phyloP scores from a whole-genome alignment of 1,140 invertebrate species.

The Musca vetustissima region DNA sequence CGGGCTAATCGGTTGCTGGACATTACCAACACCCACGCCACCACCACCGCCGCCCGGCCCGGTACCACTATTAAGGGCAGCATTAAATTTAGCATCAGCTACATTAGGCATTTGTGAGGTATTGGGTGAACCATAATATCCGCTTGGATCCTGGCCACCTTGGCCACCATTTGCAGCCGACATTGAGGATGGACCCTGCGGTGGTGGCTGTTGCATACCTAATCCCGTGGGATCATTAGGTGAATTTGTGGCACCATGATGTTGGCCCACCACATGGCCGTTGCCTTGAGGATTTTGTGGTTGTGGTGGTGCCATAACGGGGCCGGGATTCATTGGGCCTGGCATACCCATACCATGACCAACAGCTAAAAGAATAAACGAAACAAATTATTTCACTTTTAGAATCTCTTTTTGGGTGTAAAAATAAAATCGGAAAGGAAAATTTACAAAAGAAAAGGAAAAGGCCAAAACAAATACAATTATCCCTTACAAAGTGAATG shows the following conservation, averaged over 20 bases:
- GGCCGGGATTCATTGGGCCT: slow-evolving; percentile 45
- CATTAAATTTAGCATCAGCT: slow-evolving; percentile 39
- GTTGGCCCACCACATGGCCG: slow-evolving; percentile 31
- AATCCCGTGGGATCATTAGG: slow-evolving; percentile 41
- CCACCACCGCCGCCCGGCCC: slow-evolving; percentile 30
- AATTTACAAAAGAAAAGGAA: slow-evolving; percentile 8
- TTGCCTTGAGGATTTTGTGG: slow-evolving; percentile 47
- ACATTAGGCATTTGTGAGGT: slow-evolving; percentile 45
- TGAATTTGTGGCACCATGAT: slow-evolving; percentile 41
- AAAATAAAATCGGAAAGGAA: slow-evolving; percentile 24
- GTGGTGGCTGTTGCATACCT: slow-evolving; percentile 42
- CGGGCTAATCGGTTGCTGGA: slow-evolving; percentile 43
- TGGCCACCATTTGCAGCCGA: slow-evolving; percentile 35
- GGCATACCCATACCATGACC: slow-evolving; percentile 50
- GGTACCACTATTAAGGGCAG: slow-evolving; percentile 28
- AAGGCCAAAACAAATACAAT: slow-evolving; percentile 56
- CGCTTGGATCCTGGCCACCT: slow-evolving; percentile 26
- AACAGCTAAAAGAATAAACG: slow-evolving; percentile 39
- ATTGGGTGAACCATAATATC: slow-evolving; percentile 40
- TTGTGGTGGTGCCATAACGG: slow-evolving; percentile 51
- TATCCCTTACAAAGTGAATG: slow-evolving; percentile 64
- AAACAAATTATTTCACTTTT: not conserved
- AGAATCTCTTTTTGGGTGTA: not conserved
- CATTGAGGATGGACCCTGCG: slow-evolving; percentile 31
- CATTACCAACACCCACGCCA: no score